Evolutionary conservation across 2,797 vertebrate species (phyloP).

Genomic region (Melanotaenia pygmaea): DNA sequence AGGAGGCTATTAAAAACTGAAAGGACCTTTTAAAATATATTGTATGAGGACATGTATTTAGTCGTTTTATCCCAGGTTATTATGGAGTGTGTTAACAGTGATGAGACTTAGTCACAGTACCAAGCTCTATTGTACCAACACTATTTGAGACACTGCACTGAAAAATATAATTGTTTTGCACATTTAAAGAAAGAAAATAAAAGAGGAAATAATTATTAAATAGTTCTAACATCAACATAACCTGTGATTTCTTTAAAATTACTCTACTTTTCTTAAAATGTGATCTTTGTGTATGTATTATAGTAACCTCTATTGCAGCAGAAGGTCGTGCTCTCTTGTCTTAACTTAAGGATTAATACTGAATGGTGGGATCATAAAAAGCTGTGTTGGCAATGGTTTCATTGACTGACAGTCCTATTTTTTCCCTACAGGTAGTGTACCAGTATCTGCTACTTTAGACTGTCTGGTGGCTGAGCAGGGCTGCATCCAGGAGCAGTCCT

Average conservation of each 20-base stretch:
- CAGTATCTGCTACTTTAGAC: constrained; percentile 73
- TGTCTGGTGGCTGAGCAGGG: constrained; percentile 86
- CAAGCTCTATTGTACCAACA: neutral
- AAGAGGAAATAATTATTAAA: neutral
- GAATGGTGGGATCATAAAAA: constrained; percentile 10
- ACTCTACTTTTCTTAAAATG: too few species aligned
- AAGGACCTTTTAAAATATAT: too few species aligned
- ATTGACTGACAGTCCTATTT: neutral
- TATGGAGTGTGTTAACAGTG: neutral
- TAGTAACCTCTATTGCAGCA: constrained; percentile 23
- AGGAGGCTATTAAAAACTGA: neutral
- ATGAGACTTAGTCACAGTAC: neutral
- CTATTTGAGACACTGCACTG: neutral
- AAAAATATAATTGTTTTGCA: neutral
- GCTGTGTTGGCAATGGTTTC: neutral
- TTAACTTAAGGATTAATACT: constrained; percentile 29
- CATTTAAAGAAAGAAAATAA: neutral
- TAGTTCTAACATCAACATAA: neutral
- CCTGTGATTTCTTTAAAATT: neutral
- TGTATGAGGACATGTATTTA: too few species aligned
- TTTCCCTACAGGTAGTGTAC: constrained; percentile 63
- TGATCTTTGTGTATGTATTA: neutral
- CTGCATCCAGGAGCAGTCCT: constrained; percentile 84
- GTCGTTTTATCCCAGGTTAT: neutral
- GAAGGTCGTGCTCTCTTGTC: constrained; percentile 17